Conservation (phyloP, 1,140 invertebrate genomes). For the Megalopta genalis region DNA sequence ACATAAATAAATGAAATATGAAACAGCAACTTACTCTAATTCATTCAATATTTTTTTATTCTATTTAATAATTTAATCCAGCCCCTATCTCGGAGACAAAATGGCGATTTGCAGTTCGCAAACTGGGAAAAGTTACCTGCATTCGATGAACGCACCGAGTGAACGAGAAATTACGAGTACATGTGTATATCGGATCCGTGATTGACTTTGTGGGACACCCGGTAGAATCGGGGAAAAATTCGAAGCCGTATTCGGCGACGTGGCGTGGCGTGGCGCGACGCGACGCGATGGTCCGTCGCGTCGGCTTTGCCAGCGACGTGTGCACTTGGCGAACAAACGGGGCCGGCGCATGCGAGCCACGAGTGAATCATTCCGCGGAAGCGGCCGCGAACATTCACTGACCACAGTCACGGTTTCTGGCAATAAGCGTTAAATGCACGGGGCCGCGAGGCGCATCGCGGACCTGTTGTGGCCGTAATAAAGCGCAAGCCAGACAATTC, state of each 20-base stretch:
- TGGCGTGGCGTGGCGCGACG: too few relatives aligned
- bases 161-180: too few relatives aligned
- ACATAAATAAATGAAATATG: too few relatives aligned
- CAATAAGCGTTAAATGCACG: slow-evolving; percentile 11
- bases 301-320: not conserved
- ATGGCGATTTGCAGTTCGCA: too few relatives aligned
- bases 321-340: not conserved
- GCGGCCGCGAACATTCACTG: slow-evolving; percentile 15
- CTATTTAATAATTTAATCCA: too few relatives aligned
- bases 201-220: not conserved
- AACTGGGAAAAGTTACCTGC: too few relatives aligned
- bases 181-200: too few relatives aligned
- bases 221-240: not conserved
- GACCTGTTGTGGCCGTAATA: slow-evolving; percentile 12
- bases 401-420: slow-evolving; percentile 30
- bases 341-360: not conserved
- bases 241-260: not conserved
- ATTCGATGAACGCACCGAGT: too few relatives aligned
- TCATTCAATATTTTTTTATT: too few relatives aligned
- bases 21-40: too few relatives aligned
- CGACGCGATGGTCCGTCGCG: not conserved
- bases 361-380: slow-evolving; percentile 26
- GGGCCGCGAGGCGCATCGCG: slow-evolving; percentile 4
- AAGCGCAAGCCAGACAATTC: not conserved
- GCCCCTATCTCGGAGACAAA: too few relatives aligned